These are phyloP conservation scores for Spodoptera picta DNA, from an alignment of 2,888 invertebrate genomes.

Conservation along the genomic window DNA sequence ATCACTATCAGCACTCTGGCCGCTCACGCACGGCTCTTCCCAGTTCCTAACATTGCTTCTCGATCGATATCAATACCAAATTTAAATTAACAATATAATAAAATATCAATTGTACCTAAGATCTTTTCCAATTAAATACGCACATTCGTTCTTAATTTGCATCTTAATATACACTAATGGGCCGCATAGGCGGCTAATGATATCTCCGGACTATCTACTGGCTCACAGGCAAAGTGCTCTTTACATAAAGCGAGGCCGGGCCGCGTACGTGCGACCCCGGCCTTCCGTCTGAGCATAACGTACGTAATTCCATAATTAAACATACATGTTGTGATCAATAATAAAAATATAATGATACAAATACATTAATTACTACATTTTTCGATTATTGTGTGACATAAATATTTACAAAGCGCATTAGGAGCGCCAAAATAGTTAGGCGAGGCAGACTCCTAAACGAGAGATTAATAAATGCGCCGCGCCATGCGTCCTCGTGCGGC, in stretches of 20 bases:
- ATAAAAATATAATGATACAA: conserved; percentile 89
- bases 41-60: conserved; percentile 85
- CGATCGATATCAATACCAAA: conserved; percentile 86
- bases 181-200: conserved; percentile 65
- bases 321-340: conserved; percentile 87
- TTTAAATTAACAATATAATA: conserved; percentile 88
- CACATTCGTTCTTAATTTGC: conserved; percentile 80
- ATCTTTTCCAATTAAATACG: conserved; percentile 86
- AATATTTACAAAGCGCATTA: conserved; percentile 87
- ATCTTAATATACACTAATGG: conserved; percentile 79
- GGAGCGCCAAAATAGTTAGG: conserved; percentile 83
- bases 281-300: conserved; percentile 70
- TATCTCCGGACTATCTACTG: conserved; percentile 70
- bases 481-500: conserved; percentile 48
- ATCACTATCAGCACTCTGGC: conserved; percentile 84
- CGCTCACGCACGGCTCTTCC: conserved; percentile 76
- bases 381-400: conserved; percentile 88
- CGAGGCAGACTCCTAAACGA: conserved; percentile 79
- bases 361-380: conserved; percentile 87
- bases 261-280: conserved; percentile 40
- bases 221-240: conserved; percentile 66
- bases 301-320: conserved; percentile 79
- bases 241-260: conserved; percentile 51
- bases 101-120: conserved; percentile 89
- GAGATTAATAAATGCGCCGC: conserved; percentile 66